phyloP scores from a whole-genome alignment of 1,140 invertebrate species.

The Sycophaga agraensis region DNA sequence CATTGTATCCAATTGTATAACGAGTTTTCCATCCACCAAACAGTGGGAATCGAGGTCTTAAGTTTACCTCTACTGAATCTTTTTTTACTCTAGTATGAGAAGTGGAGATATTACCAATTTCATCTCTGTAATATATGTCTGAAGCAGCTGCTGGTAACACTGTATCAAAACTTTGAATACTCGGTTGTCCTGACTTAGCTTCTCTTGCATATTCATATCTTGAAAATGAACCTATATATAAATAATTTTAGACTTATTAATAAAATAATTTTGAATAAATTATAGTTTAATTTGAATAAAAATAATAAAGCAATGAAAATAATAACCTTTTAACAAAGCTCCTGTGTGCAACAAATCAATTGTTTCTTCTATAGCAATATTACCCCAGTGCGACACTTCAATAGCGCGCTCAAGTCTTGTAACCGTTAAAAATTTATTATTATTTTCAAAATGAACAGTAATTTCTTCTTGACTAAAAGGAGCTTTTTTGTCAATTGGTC shows the following conservation, averaged over 20 bases:
- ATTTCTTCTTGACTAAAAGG: slow-evolving; percentile 67
- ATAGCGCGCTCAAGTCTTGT: slow-evolving; percentile 82
- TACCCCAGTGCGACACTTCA: slow-evolving; percentile 99
- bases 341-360: slow-evolving; percentile 91
- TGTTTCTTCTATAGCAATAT: slow-evolving; percentile 95
- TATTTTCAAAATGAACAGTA: slow-evolving; percentile 93
- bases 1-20: slow-evolving; percentile 95
- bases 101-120: slow-evolving; percentile 99
- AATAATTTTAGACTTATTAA: neutral
- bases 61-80: slow-evolving; percentile 92
- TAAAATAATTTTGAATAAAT: neutral
- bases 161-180: slow-evolving; percentile 91
- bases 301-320: too few relatives aligned
- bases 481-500: slow-evolving; percentile 78
- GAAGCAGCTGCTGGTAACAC: slow-evolving; percentile 85
- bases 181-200: slow-evolving; percentile 77
- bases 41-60: slow-evolving; percentile 93
- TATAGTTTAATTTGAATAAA: too few relatives aligned
- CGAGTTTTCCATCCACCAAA: slow-evolving; percentile 99
- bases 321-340: slow-evolving; percentile 81
- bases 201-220: slow-evolving; percentile 94
- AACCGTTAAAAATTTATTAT: slow-evolving; percentile 91
- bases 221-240: slow-evolving; percentile 81
- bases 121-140: slow-evolving; percentile 94
- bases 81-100: slow-evolving; percentile 85